Evolutionary conservation across 2,888 invertebrate genomes (phyloP).

Genomic region (Brenthis hecate): DNA sequence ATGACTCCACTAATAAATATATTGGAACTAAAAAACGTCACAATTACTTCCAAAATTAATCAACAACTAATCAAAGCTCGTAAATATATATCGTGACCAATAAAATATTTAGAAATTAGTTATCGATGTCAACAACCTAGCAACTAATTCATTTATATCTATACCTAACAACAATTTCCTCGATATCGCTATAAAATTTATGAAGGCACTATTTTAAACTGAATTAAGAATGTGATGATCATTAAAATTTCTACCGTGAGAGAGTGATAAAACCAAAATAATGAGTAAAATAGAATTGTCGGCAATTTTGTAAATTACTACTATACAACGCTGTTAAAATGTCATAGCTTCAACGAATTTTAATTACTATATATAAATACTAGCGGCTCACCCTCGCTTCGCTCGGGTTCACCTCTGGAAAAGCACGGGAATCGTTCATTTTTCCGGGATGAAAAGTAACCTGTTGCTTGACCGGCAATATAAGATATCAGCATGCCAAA

Average conservation of each 20-base stretch:
- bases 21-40: neutral
- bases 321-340: neutral
- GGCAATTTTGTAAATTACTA: neutral
- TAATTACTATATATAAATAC: too few relatives aligned
- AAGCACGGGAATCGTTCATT: too few relatives aligned
- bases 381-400: too few relatives aligned
- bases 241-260: constrained; percentile 72
- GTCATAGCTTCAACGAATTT: neutral
- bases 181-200: constrained; percentile 74
- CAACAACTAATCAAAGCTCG: constrained; percentile 20
- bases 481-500: too few relatives aligned
- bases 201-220: constrained; percentile 74
- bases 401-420: too few relatives aligned
- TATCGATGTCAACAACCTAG: constrained; percentile 37
- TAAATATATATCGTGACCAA: constrained; percentile 27
- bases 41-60: constrained; percentile 15
- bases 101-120: constrained; percentile 30
- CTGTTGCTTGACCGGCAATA: too few relatives aligned
- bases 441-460: too few relatives aligned
- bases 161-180: constrained; percentile 30
- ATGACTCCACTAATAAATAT: neutral
- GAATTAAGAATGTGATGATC: constrained; percentile 75
- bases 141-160: constrained; percentile 28
- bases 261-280: constrained; percentile 65
- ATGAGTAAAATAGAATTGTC: constrained; percentile 13